Base-by-base conservation (phyloP, 2,113 vertebrate genomes). In the Pangasianodon gigas region DNA sequence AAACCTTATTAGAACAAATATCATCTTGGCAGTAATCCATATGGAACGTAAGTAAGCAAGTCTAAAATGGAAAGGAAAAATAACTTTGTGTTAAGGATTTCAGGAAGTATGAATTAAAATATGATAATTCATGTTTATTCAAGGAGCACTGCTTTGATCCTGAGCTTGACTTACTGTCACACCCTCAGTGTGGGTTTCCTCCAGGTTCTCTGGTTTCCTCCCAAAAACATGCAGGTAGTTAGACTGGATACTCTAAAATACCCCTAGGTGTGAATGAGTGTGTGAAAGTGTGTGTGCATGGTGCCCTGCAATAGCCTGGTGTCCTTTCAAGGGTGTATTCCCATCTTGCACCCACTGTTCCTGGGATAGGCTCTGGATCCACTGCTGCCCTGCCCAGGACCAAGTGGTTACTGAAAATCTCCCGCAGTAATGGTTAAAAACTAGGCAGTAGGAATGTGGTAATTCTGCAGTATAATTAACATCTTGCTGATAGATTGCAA, bases 401-500 rank as follows among this genome's bases (percentile, higher is more conserved):
- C 4, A 67, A n/a, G 65, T 67, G 10, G 65, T 67, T 67, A 67
- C 65, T n/a, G 7, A 37, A 37, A 4, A 71, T 71, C n/a, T 41
- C 69, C 16, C 19, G 32, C 32, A 41, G 32, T 74, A 29, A 3
- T 10, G 60, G 60, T 65, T 65, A 65, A 69, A 69, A 69, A 69
- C 67, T 69, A 69, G n/a, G n/a, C 60, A 65, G 60, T 29, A 29
- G 8, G 2, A 29, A 24, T 29, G 1, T 10, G 60, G 1, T 9
- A 2, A 26, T 65, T 65, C 24, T 87, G 48, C 29, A 89, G 88
- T 37, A 51, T 79, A 56, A 87, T 58, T 44, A 89, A 77, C 51
- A 6, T 60, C 26, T 85, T 60, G 52, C 75, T 83, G 83, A 90
- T 79, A 83, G 77, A 60, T 77, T 86, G 69, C 74, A 65, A 37